These are phyloP conservation scores for Caenorhabditis wallacei DNA, from an alignment of 2,888 invertebrate genomes.

Conservation along the genomic window DNA sequence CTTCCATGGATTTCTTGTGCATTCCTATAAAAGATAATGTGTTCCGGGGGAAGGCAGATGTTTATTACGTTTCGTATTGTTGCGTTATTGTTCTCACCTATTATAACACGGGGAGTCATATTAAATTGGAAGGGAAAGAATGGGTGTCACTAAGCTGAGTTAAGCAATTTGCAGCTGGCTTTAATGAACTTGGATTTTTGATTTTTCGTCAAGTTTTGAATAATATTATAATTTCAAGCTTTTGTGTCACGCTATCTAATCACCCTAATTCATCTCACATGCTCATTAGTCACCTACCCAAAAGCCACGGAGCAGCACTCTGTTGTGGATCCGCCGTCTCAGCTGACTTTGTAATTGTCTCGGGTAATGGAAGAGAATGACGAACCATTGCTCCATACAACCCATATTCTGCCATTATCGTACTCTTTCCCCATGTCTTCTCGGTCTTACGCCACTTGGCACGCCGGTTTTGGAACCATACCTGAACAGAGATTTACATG, in stretches of 20 bases:
- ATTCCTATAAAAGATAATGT: conserved; percentile 88
- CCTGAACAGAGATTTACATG: conserved; percentile 87
- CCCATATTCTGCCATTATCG: conserved; percentile 99
- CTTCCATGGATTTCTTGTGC: conserved; percentile 98
- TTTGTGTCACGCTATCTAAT: too few relatives aligned
- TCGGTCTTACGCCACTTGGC: conserved; percentile 99
- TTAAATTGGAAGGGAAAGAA: not conserved
- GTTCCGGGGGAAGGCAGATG: conserved; percentile 2
- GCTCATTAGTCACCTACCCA: conserved; percentile 88
- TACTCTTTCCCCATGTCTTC: conserved; percentile 99
- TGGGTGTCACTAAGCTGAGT: not conserved
- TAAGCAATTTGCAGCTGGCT: too few relatives aligned
- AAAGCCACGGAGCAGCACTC: conserved; percentile 95
- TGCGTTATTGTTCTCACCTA: conserved; percentile 9
- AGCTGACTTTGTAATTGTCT: conserved; percentile 97
- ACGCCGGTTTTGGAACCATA: conserved; percentile 98
- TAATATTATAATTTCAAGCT: too few relatives aligned
- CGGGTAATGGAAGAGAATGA: conserved; percentile 97
- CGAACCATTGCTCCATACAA: conserved; percentile 99
- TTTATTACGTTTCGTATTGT: conserved; percentile 13
- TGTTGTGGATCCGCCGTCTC: conserved; percentile 89
- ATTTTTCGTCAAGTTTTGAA: too few relatives aligned
- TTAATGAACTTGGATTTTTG: too few relatives aligned
- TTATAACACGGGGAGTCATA: not conserved
- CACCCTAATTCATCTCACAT: too few relatives aligned